Evolutionary conservation across 2,888 invertebrate genomes (phyloP).

Genomic region (Phymatocera aterrima): DNA sequence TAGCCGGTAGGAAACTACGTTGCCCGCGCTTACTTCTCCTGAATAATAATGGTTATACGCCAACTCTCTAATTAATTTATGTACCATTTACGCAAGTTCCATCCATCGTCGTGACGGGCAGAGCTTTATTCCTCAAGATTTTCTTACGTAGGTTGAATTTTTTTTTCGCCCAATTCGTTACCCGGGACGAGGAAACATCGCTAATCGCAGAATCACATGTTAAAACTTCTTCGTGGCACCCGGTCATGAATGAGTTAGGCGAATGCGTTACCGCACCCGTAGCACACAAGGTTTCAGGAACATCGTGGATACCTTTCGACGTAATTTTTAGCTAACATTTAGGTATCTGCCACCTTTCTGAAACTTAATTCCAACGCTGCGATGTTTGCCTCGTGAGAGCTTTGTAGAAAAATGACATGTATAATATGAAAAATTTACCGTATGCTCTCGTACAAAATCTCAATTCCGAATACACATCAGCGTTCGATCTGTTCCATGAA

Average conservation of each 20-base stretch:
- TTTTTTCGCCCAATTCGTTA: background rate
- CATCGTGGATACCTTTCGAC: too few relatives aligned
- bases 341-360: too few relatives aligned
- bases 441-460: background rate
- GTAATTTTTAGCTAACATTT: too few relatives aligned
- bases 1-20: background rate
- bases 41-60: conserved; percentile 41
- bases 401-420: too few relatives aligned
- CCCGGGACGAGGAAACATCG: background rate
- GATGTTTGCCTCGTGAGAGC: too few relatives aligned
- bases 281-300: too few relatives aligned
- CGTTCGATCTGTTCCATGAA: background rate
- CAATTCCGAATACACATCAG: background rate
- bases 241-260: too few relatives aligned
- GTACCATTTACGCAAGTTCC: conserved; percentile 28
- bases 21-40: conserved; percentile 1
- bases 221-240: background rate
- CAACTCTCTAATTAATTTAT: conserved; percentile 47
- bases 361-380: too few relatives aligned
- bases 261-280: too few relatives aligned
- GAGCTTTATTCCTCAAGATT: background rate
- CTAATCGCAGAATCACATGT: background rate
- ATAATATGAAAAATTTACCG: background rate
- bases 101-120: background rate
- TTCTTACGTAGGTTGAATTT: background rate